Base-by-base conservation (phyloP, 2,113 vertebrate species). In the Thermophis baileyi region DNA sequence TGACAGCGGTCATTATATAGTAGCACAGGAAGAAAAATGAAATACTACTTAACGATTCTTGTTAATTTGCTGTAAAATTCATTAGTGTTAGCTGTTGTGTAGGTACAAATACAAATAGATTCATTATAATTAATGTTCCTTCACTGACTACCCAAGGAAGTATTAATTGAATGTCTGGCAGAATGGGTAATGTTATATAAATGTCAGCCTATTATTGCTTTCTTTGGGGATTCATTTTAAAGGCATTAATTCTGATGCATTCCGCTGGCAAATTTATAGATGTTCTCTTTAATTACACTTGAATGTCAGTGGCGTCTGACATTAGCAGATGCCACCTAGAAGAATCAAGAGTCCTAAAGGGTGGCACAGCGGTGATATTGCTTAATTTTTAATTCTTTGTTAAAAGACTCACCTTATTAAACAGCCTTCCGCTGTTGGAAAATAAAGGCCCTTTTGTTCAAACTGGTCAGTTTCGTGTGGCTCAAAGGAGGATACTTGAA, bases 161-260 rank as follows among this genome's bases (percentile, higher is more conserved):
- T 88, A 93, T 94, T 96, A 93, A 94, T 91, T 94, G 96, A 97
- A 96, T 95, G 92, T 93, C 90, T 95, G 90, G 93, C 95, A 92
- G 92, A 95, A 92, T 55, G 81, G 88, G 91, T 95, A 90, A 63
- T 53, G 57, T 87, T 96, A 94, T 93, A 96, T 96, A 96, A 97
- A 96, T 96, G 95, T 96, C 96, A 95, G 95, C 10, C 35, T 88
- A 57, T 96, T 96, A 92, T 93, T 96, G 90, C 85, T 89, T 94
- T 96, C 94, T 94, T 92, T 53, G 47, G 96, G 93, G 93, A 93
- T 97, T 93, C 96, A 93, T 96, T 97, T 96, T 95, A 96, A 96
- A 88, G 95, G 93, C 40, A 63, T 90, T 91, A 92, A 93, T 94
- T 95, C 93, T 95, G 25, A 54, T 87, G n/a, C 93, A 88, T 93